phyloP scores from a whole-genome alignment of 30 jellyfish, hydroid and myxozoan genomes.

The Aurelia sp. region DNA sequence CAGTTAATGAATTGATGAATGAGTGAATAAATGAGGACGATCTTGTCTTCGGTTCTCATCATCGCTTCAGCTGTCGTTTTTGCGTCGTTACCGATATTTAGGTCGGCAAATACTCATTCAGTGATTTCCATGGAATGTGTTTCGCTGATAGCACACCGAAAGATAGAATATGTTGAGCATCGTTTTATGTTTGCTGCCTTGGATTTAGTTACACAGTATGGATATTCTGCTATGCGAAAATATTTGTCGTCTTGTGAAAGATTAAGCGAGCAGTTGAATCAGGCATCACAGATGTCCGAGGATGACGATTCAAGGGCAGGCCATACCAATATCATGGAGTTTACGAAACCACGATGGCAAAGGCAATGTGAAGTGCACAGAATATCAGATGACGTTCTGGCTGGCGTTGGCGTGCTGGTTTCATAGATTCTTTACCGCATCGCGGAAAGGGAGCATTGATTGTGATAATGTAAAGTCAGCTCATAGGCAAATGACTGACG shows the following conservation, averaged over 20 bases:
- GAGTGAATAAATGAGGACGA: background rate
- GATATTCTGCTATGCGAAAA: slow-evolving; percentile 28
- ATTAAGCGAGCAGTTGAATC: slow-evolving; percentile 31
- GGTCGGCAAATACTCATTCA: slow-evolving; percentile 70
- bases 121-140: slow-evolving; percentile 71
- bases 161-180: slow-evolving; percentile 38
- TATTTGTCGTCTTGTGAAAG: slow-evolving; percentile 31
- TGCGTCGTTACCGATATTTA: slow-evolving; percentile 71
- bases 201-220: slow-evolving; percentile 58
- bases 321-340: too few species aligned
- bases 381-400: too few species aligned
- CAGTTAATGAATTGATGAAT: too few species aligned
- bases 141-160: slow-evolving; percentile 59
- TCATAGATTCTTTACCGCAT: too few species aligned
- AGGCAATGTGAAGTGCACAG: too few species aligned
- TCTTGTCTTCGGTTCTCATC: slow-evolving; percentile 1
- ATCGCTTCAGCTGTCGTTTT: slow-evolving; percentile 8
- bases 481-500: too few species aligned
- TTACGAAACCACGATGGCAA: too few species aligned
- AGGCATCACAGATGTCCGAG: background rate
- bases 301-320: background rate
- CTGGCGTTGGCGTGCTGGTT: too few species aligned
- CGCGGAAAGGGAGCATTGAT: too few species aligned
- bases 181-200: slow-evolving; percentile 39
- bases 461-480: too few species aligned